A percentile compares a stretch with the other conserved stretches of the same genome.
Evolutionary conservation across 2,888 invertebrate genomes (phyloP).

Genomic region (Leucania comma): DNA sequence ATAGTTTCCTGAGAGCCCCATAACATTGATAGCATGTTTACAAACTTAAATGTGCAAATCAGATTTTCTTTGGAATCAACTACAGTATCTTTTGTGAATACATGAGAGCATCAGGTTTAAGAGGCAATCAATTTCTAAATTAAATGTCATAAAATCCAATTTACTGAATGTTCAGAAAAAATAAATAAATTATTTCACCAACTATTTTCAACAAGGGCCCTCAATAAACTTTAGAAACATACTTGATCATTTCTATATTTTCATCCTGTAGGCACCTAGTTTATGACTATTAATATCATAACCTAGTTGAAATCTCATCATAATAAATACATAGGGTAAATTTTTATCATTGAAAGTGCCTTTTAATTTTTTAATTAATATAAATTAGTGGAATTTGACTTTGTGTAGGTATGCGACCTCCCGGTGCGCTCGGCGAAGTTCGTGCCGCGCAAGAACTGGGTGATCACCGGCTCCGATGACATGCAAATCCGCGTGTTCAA

Average conservation of each 20-base stretch:
- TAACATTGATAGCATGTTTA: constrained; percentile 39
- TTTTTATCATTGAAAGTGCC: background rate
- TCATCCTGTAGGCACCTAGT: background rate
- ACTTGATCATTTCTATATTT: background rate
- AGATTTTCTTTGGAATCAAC: background rate
- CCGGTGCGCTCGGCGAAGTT: constrained; percentile 99
- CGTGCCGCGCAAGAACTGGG: constrained; percentile 99
- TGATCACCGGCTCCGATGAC: constrained; percentile 99
- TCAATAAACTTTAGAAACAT: background rate
- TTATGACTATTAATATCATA: background rate
- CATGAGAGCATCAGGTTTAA: background rate
- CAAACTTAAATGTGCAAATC: constrained; percentile 24
- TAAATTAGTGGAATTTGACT: background rate
- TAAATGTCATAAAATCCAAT: too few species aligned
- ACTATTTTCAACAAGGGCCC: background rate
- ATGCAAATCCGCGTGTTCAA: constrained; percentile 99
- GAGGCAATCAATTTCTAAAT: background rate
- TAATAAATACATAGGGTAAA: background rate
- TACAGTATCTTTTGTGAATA: background rate
- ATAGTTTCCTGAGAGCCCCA: constrained; percentile 10
- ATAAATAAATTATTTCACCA: too few species aligned
- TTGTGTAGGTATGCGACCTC: constrained; percentile 97
- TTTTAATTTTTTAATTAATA: background rate
- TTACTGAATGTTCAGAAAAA: too few species aligned
- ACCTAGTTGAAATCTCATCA: background rate